Base-by-base conservation (phyloP, 2,888 invertebrate genomes). In the Hecatera dysodea region DNA sequence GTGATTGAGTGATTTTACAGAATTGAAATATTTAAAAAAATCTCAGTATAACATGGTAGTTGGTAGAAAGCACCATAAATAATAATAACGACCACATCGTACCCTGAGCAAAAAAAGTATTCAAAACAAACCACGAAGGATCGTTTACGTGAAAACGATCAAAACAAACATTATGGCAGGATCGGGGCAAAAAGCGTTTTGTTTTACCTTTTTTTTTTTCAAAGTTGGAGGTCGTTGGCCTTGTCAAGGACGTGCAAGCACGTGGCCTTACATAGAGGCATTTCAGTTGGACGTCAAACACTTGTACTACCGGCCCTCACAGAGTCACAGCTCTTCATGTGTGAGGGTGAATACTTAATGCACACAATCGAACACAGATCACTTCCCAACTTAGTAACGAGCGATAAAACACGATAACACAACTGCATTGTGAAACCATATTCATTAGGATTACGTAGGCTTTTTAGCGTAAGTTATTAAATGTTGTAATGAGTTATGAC, bases 121-220 rank as follows among this genome's bases (percentile, higher is more conserved):
- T 73, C 63, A 89, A 90, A 90, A 89, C 87, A 90, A 89, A 89
- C 86, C 87, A 89, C 89, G 88, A 86, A 87, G 89, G 88, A 89
- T 89, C 90, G 89, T 93, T 93, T 93, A 93, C 91, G 92, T 92
- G 91, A 92, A 94, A 94, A 92, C 93, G 92, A 94, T 93, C 92
- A 94, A 95, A 95, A 94, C 94, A 95, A 95, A 95, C 93, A 92
- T 92, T 91, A 92, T 88, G 91, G 83, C 88, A 86, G 90, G 91
- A 89, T 90, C 84, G 86, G 87, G 84, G 89, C 92, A 93, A 93
- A 94, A 94, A 92, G 89, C 42, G 88, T 88, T 77, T 81, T 90
- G 87, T 90, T 90, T 89, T 88, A 90, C 81, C 84, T 87, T 91
- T 90, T 90, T 90, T 92, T 90, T 92, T 90, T 91, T 92, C 90